Evolutionary conservation across 1,140 invertebrate species (phyloP).

Genomic region (Fragariocoptes setiger): DNA sequence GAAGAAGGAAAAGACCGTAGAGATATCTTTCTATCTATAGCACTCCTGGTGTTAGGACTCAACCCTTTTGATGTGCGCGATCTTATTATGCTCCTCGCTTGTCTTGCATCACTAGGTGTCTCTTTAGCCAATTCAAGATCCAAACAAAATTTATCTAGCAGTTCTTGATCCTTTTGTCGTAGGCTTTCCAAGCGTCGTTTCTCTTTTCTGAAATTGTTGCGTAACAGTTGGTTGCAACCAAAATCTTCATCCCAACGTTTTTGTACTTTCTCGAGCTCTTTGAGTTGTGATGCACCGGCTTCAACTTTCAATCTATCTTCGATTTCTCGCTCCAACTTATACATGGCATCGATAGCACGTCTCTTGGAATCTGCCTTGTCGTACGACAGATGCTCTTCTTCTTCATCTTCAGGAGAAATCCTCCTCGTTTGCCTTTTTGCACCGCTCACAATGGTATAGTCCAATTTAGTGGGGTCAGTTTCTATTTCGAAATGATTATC

Average conservation of each 20-base stretch:
- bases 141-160: too few species aligned
- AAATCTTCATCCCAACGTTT: conserved; percentile 56
- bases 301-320: conserved; percentile 40
- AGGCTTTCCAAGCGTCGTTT: too few species aligned
- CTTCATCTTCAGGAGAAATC: conserved; percentile 93
- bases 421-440: conserved; percentile 80
- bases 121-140: too few species aligned
- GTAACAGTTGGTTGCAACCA: conserved; percentile 41
- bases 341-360: conserved; percentile 80
- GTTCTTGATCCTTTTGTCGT: too few species aligned
- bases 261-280: conserved; percentile 38
- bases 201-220: conserved; percentile 46
- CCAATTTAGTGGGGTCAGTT: conserved; percentile 95
- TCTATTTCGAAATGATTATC: conserved; percentile 92
- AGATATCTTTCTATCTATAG: too few species aligned
- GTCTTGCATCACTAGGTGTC: too few species aligned
- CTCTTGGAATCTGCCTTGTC: conserved; percentile 56
- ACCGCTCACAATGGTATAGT: conserved; percentile 79
- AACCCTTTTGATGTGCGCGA: too few species aligned
- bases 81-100: too few species aligned
- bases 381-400: conserved; percentile 23
- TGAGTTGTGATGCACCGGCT: conserved; percentile 31
- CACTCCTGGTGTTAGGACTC: too few species aligned
- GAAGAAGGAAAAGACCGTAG: too few species aligned
- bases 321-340: conserved; percentile 56